phyloP scores from a whole-genome alignment of 2,888 invertebrate species.

The Odiellus spinosus region DNA sequence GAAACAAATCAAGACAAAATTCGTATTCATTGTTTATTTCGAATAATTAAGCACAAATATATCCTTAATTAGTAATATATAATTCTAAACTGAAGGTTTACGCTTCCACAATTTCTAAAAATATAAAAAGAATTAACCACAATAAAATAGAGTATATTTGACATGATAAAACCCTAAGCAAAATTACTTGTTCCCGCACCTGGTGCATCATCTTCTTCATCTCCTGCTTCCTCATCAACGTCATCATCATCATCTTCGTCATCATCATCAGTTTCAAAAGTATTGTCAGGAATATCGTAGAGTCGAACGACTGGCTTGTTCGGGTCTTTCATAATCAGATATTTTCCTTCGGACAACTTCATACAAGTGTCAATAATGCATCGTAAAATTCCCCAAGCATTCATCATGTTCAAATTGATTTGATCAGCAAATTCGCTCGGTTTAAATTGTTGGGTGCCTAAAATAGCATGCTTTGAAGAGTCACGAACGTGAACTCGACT shows the following conservation, averaged over 20 bases:
- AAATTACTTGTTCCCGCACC: no score
- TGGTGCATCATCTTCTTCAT: not conserved
- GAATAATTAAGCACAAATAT: no score
- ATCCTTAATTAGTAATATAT: no score
- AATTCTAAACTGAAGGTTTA: no score
- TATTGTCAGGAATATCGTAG: constrained; percentile 95
- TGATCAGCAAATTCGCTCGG: constrained; percentile 97
- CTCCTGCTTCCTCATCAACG: constrained; percentile 10
- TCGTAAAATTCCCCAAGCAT: constrained; percentile 94
- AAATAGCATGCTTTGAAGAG: constrained; percentile 85
- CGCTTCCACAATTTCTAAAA: no score
- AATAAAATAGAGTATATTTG: no score
- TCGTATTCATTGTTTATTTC: no score
- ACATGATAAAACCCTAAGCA: no score
- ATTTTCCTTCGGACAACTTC: constrained; percentile 87
- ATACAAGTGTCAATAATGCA: constrained; percentile 94
- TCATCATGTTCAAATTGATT: constrained; percentile 98
- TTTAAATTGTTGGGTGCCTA: constrained; percentile 95
- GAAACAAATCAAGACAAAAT: no score
- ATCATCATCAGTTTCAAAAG: constrained; percentile 95
- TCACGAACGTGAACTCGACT: constrained; percentile 84
- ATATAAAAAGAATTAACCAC: no score
- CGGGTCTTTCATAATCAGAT: constrained; percentile 96
- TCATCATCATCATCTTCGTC: constrained; percentile 59
- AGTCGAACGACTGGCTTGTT: constrained; percentile 95